These are phyloP conservation scores for Pardalotus punctatus DNA, from an alignment of 2,113 vertebrate species.

Conservation along the genomic window DNA sequence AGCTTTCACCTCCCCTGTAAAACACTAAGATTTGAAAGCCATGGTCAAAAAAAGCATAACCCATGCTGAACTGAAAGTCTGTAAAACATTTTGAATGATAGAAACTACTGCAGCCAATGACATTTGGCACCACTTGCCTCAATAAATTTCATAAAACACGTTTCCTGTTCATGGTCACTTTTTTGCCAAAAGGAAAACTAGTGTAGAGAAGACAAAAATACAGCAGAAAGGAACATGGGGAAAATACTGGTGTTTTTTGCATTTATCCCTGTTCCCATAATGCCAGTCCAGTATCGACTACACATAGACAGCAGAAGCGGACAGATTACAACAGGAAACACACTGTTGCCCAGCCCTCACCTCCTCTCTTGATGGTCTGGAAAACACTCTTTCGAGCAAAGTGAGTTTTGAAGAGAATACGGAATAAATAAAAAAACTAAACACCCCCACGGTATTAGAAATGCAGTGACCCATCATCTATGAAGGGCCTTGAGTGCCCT, in stretches of 20 bases:
- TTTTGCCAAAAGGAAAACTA: not conserved
- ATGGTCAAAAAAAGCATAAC: not conserved
- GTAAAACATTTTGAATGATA: not conserved
- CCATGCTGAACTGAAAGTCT: not conserved
- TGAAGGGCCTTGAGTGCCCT: not conserved
- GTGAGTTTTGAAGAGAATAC: not conserved
- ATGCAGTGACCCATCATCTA: not conserved
- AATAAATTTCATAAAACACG: not conserved
- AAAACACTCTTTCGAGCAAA: not conserved
- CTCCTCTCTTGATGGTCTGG: not conserved
- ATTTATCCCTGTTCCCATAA: not conserved
- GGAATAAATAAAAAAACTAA: not conserved
- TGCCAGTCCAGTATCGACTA: not conserved
- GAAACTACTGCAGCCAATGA: not conserved
- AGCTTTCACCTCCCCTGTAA: not conserved
- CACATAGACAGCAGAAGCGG: not conserved
- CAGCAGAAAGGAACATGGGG: not conserved
- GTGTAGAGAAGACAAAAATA: not conserved
- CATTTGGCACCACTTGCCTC: not conserved
- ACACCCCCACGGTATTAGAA: accelerated
- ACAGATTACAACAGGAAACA: not conserved
- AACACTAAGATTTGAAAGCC: not conserved
- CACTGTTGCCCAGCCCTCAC: not conserved
- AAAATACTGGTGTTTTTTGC: accelerated
- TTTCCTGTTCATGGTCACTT: not conserved